Conservation (phyloP, 1,140 invertebrate species). For the Dermatophagoides farinae region DNA sequence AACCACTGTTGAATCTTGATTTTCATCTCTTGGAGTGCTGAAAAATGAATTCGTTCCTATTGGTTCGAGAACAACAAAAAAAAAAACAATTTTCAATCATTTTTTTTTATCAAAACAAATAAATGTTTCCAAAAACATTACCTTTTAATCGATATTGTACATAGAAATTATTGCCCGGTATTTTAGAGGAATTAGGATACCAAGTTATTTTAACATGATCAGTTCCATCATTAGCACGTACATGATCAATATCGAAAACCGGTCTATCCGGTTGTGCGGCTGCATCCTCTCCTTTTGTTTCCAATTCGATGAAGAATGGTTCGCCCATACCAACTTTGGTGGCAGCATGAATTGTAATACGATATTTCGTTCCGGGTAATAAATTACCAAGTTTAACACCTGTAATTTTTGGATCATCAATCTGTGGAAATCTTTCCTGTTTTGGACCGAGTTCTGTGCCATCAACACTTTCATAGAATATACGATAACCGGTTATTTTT, state of each 20-base stretch:
- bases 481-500: slow-evolving; percentile 68
- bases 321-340: slow-evolving; percentile 60
- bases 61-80: slow-evolving; percentile 17
- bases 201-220: slow-evolving; percentile 57
- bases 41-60: slow-evolving; percentile 34
- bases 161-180: slow-evolving; percentile 61
- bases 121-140: neutral
- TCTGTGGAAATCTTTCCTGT: slow-evolving; percentile 48
- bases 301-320: slow-evolving; percentile 22
- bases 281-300: slow-evolving; percentile 17
- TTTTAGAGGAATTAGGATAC: slow-evolving; percentile 44
- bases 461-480: slow-evolving; percentile 52
- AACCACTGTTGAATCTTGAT: slow-evolving; percentile 40
- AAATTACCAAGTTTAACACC: slow-evolving; percentile 63
- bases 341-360: slow-evolving; percentile 53
- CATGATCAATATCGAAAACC: slow-evolving; percentile 43
- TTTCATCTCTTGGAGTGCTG: slow-evolving; percentile 39
- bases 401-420: slow-evolving; percentile 49
- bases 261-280: slow-evolving; percentile 44
- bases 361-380: slow-evolving; percentile 63
- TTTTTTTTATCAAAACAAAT: neutral
- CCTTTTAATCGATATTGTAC: slow-evolving; percentile 48
- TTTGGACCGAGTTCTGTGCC: slow-evolving; percentile 34
- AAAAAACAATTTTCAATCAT: neutral
- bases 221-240: slow-evolving; percentile 46